Evolutionary conservation across 2,888 invertebrate species (phyloP).

Genomic region (Embidobia sp.): DNA sequence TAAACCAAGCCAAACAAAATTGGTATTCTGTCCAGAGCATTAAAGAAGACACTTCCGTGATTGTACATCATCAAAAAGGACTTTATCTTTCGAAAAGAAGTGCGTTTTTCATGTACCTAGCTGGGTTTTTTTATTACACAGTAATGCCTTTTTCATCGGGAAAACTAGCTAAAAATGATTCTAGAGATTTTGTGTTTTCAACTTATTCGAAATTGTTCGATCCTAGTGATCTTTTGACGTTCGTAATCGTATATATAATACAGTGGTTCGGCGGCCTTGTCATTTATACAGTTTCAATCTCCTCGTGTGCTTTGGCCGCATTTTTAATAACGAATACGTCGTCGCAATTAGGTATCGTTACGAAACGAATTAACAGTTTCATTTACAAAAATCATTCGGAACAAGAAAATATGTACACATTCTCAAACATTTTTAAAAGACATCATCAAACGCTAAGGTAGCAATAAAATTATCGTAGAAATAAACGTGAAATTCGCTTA

Average conservation of each 20-base stretch:
- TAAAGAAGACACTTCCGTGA: conserved; percentile 20
- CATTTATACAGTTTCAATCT: conserved; percentile 57
- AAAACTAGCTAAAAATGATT: conserved; percentile 46
- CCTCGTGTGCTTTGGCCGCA: conserved; percentile 65
- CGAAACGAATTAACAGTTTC: conserved; percentile 28
- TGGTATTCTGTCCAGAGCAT: conserved; percentile 17
- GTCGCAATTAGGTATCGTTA: conserved; percentile 67
- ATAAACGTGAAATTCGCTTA: too few species aligned
- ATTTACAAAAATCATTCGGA: not conserved
- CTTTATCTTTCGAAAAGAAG: conserved; percentile 58
- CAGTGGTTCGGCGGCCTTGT: conserved; percentile 63
- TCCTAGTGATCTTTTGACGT: conserved; percentile 47
- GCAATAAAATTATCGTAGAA: too few species aligned
- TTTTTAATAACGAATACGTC: conserved; percentile 67
- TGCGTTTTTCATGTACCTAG: conserved; percentile 67
- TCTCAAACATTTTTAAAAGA: conserved; percentile 57
- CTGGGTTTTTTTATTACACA: conserved; percentile 64
- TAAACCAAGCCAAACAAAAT: conserved; percentile 19
- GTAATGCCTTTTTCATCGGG: conserved; percentile 63
- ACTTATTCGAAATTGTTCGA: conserved; percentile 67
- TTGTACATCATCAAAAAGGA: conserved; percentile 46
- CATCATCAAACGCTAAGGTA: conserved; percentile 64
- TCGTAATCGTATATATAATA: conserved; percentile 65
- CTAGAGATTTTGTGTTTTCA: conserved; percentile 63
- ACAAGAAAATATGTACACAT: conserved; percentile 41